These are phyloP conservation scores for Macrotus californicus DNA, from an alignment of 2,113 vertebrate genomes.

Conservation along the genomic window DNA sequence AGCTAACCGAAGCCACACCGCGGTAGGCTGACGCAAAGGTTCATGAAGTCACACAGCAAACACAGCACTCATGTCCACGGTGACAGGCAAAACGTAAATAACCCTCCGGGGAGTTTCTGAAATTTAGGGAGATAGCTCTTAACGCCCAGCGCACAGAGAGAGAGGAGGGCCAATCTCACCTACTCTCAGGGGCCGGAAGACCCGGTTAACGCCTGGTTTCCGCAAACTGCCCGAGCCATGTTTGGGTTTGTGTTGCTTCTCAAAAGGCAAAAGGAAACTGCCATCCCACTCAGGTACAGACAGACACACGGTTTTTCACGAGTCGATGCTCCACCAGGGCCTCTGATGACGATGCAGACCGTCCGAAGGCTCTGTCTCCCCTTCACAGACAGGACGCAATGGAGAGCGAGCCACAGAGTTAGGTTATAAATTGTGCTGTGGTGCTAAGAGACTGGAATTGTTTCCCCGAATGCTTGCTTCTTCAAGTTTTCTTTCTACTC, in stretches of 20 bases:
- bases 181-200: neutral
- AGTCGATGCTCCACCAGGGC: neutral
- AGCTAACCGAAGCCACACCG: neutral
- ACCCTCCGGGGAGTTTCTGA: neutral
- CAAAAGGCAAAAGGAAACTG: neutral
- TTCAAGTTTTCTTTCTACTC: slow-evolving; percentile 27
- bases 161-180: neutral
- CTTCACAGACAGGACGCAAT: neutral
- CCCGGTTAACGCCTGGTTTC: neutral
- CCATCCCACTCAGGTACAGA: neutral
- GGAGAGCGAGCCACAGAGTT: neutral
- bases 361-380: neutral
- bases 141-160: neutral
- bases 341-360: neutral
- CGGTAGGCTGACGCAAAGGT: neutral
- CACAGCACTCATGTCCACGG: neutral
- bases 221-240: neutral
- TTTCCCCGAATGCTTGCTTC: neutral
- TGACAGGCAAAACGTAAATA: neutral
- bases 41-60: neutral
- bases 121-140: neutral
- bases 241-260: neutral
- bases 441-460: neutral
- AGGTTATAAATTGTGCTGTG: neutral
- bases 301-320: neutral